Evolutionary conservation across 2,888 invertebrate genomes (phyloP).

Genomic region (Coleophora flavipennella): DNA sequence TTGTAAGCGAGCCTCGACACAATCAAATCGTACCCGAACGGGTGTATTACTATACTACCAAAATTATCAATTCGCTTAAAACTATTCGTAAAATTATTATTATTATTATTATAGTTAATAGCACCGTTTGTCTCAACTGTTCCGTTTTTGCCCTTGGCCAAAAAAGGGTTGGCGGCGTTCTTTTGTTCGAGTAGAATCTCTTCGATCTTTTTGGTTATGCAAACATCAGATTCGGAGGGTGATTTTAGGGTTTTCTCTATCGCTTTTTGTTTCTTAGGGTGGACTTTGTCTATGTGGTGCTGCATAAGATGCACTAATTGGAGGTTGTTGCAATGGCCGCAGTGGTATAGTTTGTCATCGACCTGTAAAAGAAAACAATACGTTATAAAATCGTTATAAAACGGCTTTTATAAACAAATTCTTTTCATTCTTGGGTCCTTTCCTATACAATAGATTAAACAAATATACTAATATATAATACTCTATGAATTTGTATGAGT

Average conservation of each 20-base stretch:
- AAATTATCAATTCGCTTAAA: conserved; percentile 1
- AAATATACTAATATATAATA: too few species aligned
- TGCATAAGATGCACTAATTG: conserved; percentile 15
- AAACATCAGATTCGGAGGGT: too few species aligned
- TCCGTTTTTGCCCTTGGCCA: not conserved
- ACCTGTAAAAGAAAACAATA: conserved; percentile 21
- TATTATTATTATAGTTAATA: not conserved
- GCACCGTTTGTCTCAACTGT: not conserved
- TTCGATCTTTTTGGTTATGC: not conserved
- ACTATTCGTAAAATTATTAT: not conserved
- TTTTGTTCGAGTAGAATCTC: not conserved
- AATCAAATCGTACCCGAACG: conserved; percentile 8
- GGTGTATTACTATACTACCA: conserved; percentile 10
- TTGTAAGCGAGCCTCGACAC: conserved; percentile 16
- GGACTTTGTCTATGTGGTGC: conserved; percentile 17
- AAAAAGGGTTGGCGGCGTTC: not conserved
- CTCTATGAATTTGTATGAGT: too few species aligned
- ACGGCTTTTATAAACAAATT: too few species aligned
- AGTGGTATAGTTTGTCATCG: conserved; percentile 25
- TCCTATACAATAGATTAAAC: too few species aligned
- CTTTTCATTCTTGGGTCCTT: too few species aligned
- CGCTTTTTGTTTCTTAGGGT: conserved; percentile 8
- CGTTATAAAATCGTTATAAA: too few species aligned
- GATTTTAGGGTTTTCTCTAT: not conserved
- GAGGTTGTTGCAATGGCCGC: conserved; percentile 33